Base-by-base conservation (phyloP, 2,113 vertebrate species). In the Procavia capensis region DNA sequence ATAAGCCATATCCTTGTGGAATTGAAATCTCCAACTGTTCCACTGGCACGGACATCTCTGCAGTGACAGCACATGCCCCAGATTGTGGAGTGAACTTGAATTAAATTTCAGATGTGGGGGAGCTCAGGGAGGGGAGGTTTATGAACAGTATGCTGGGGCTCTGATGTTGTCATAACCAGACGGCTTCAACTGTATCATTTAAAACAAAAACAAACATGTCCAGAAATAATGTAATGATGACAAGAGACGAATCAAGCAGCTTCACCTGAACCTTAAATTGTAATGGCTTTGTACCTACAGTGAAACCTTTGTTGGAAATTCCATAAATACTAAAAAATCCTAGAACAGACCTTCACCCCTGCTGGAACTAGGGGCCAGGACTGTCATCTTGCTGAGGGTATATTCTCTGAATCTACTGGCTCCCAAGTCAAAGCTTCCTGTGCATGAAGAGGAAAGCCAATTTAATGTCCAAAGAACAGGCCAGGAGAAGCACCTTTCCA, bases 121-220 rank as follows among this genome's bases (percentile, higher is more conserved):
- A 95, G 92, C 96, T 91, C 22, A 87, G 94, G 97, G 98, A 97
- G 96, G 97, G 97, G 98, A 98, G 98, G 98, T 95, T 98, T 98
- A 97, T 94, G 95, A 98, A 97, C 98, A 98, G 97, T 95, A 96
- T 95, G 98, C 98, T 96, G 97, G 76, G 94, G 95, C 98, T 98
- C 98, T 98, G 97, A 98, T 97, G 97, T 97, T 97, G 97, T 95
- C 96, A 95, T 29, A 97, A 97, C 96, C 98, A 98, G 98, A 98
- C 98, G 98, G 98, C 98, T 98, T 97, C 97, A 93, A 97, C 98
- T 97, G 96, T 97, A 98, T 97, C 98, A 63, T 95, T 98, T 94
- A 98, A 95, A 96, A 97, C 96, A 94, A 89, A 97, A 95, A 96
- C 94, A 97, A 96, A 97, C 93, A 97, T 1, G 31, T 90, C 95